These are phyloP conservation scores for Antennarius striatus DNA, from an alignment of 2,113 vertebrate species.

Conservation along the genomic window DNA sequence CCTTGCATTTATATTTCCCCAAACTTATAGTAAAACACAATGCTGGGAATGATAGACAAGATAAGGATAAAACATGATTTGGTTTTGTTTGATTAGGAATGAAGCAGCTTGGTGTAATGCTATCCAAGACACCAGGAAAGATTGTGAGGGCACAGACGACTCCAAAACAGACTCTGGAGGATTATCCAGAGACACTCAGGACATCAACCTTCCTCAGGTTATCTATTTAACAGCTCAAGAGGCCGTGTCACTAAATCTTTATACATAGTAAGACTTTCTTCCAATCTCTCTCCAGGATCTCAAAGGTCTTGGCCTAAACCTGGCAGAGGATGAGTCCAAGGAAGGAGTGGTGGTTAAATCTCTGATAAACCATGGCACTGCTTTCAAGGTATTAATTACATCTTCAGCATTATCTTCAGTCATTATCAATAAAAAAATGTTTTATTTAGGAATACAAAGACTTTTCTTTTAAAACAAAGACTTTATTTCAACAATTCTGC, in stretches of 20 bases:
- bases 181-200: constrained; percentile 46
- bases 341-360: constrained; percentile 81
- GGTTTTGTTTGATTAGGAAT: constrained; percentile 75
- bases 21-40: neutral
- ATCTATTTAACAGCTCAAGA: neutral
- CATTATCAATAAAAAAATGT: no score
- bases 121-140: constrained; percentile 79
- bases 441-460: no score
- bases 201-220: constrained; percentile 62
- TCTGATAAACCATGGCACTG: constrained; percentile 81
- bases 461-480: no score
- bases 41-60: no score
- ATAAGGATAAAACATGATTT: neutral
- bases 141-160: constrained; percentile 64
- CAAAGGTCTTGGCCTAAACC: constrained; percentile 82
- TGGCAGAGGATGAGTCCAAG: constrained; percentile 82
- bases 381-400: constrained; percentile 80
- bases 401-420: neutral
- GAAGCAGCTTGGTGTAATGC: constrained; percentile 83
- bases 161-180: constrained; percentile 24
- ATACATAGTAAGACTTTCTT: neutral
- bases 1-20: neutral
- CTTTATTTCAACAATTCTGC: no score
- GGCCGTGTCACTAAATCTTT: neutral
- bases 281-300: constrained; percentile 78